phyloP scores from a whole-genome alignment of 1,140 invertebrate genomes.

The Helicoverpa armigera region DNA sequence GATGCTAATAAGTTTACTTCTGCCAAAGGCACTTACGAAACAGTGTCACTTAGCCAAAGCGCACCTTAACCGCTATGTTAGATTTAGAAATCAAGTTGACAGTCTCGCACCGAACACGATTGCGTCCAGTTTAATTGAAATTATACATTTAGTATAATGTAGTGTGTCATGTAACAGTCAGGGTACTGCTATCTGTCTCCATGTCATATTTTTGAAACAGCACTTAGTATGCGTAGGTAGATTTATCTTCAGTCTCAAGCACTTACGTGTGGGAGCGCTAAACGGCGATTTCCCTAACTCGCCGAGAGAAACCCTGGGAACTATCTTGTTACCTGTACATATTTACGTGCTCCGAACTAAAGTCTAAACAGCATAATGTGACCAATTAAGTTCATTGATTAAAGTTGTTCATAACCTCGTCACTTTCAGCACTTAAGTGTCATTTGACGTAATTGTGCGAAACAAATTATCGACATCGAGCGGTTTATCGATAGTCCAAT shows the following conservation, averaged over 20 bases:
- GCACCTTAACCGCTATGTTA: neutral
- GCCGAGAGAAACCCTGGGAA: slow-evolving; percentile 30
- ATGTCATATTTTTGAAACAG: slow-evolving; percentile 12
- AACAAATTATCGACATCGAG: slow-evolving; percentile 35
- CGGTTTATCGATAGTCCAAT: slow-evolving; percentile 46
- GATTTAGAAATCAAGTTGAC: slow-evolving; percentile 34
- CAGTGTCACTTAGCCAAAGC: neutral
- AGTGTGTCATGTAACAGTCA: neutral
- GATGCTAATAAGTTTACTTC: neutral
- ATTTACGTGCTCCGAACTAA: slow-evolving; percentile 12
- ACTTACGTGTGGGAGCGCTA: slow-evolving; percentile 24
- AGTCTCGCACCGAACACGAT: slow-evolving; percentile 1
- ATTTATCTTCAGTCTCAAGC: slow-evolving; percentile 11
- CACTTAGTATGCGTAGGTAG: neutral
- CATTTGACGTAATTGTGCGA: slow-evolving; percentile 21
- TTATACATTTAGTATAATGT: neutral
- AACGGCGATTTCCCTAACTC: slow-evolving; percentile 21
- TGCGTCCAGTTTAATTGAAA: slow-evolving; percentile 16
- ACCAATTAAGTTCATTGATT: slow-evolving; percentile 32
- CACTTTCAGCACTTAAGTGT: slow-evolving; percentile 38
- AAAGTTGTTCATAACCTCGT: slow-evolving; percentile 20
- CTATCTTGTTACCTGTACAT: slow-evolving; percentile 22
- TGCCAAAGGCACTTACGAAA: neutral
- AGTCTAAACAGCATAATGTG: slow-evolving; percentile 22
- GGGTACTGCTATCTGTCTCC: slow-evolving; percentile 1